Evolutionary conservation across 2,797 vertebrate species (phyloP), one percentile per base, ranked within the genome.

Genomic region (Malacoctenus gilli): DNA sequence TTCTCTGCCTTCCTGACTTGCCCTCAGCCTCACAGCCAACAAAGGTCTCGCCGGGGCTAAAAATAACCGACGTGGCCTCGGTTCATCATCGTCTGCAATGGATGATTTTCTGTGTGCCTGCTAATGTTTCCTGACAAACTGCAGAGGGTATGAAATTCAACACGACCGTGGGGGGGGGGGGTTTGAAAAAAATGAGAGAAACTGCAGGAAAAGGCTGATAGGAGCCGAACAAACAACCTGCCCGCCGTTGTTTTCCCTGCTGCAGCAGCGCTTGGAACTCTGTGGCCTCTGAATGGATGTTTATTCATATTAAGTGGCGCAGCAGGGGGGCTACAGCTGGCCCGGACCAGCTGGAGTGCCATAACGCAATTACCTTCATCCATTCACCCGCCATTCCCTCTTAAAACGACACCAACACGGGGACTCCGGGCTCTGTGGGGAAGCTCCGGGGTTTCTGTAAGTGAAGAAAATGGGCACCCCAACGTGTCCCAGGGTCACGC

Each of bases 101-200:
- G 59, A 47, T 13, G 52, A 38, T 58, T 57, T 64, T 58, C 57
- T 53, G 15, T 34, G 3, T 0, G 38, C 22, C 75, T 53, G 31
- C 77, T 85, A 63, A 79, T 83, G 68, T 85, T 83, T 80, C 75
- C 69, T 69, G 71, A 73, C 60, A 77, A 72, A 75, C 40, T 68
- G 72, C 57, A 70, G 55, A 70, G 56, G 60, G 28, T 49, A 68
- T 53, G 75, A 80, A 78, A 85, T 39, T 52, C 30, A 69, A 82
- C 31, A 56, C 44, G 22, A 14, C 11, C 4, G 7, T 32, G 34
- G 2, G 1, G 2, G 4, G 5, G 14, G n/a, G n/a, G n/a, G n/a
- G n/a, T n/a, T n/a, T n/a, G n/a, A 23, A 35, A 28, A 21, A 4
- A 15, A 12, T n/a, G n/a, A n/a, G n/a, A n/a, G n/a, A n/a, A n/a